These are phyloP conservation scores for Poecilia wingei DNA, from an alignment of 2,797 vertebrate genomes.

Conservation along the genomic window DNA sequence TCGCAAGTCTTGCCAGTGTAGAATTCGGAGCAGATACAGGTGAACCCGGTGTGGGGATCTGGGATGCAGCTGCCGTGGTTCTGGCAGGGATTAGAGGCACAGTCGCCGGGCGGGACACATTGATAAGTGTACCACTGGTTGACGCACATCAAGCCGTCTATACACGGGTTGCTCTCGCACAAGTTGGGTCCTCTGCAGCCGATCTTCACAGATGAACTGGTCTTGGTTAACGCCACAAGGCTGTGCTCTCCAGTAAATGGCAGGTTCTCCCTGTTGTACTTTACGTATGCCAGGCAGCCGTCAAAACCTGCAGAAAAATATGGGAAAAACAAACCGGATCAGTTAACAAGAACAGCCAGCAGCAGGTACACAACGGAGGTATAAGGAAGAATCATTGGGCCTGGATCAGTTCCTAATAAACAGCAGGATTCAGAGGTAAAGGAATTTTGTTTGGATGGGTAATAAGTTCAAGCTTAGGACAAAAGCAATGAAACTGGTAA, in stretches of 20 bases:
- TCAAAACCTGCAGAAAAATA: conserved; percentile 85
- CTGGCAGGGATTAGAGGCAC: conserved; percentile 89
- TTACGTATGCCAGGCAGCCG: conserved; percentile 90
- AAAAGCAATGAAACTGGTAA: conserved; percentile 23
- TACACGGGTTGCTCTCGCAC: conserved; percentile 92
- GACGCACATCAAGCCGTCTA: conserved; percentile 92
- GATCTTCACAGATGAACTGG: conserved; percentile 85
- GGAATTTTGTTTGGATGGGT: conserved; percentile 67
- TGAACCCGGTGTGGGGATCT: conserved; percentile 77
- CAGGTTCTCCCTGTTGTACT: conserved; percentile 88
- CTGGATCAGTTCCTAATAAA: conserved; percentile 49
- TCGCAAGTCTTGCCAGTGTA: conserved; percentile 89
- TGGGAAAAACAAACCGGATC: conserved; percentile 25
- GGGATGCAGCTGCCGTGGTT: conserved; percentile 94
- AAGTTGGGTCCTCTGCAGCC: conserved; percentile 94
- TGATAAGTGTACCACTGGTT: conserved; percentile 95
- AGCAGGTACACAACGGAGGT: conserved; percentile 23
- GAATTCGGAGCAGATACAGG: conserved; percentile 89
- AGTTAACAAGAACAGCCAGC: conserved; percentile 44
- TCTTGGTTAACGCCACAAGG: conserved; percentile 85
- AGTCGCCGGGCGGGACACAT: conserved; percentile 91
- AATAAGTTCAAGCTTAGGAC: conserved; percentile 65
- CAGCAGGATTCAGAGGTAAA: conserved; percentile 63
- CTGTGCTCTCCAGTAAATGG: conserved; percentile 91
- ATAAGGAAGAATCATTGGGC: conserved; percentile 39